Percentiles rank a stretch among this genome's conserved stretches.
phyloP scores from a whole-genome alignment of 2,113 vertebrate species.

The Scatophagus argus region DNA sequence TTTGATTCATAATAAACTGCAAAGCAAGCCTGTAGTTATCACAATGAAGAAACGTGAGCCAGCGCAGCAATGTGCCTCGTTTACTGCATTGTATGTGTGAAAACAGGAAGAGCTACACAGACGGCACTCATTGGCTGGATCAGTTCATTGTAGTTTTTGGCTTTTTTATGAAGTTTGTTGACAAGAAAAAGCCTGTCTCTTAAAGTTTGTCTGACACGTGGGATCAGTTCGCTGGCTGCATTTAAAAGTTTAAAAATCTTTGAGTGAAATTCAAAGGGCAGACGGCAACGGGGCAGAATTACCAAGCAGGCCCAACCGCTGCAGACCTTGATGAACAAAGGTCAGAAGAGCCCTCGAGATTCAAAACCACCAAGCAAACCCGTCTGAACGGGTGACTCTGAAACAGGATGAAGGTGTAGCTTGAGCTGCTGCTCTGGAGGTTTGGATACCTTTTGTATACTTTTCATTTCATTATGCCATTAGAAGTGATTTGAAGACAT shows the following conservation, averaged over 20 bases:
- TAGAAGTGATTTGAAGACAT: background rate
- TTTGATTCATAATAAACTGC: no score
- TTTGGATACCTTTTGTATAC: background rate
- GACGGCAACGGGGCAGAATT: background rate
- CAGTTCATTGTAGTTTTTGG: background rate
- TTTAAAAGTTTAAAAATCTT: no score
- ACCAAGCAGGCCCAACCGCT: background rate
- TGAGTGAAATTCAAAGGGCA: slow-evolving; percentile 23
- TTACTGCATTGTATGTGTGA: no score
- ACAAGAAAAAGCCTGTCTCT: background rate
- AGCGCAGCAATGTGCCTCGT: no score
- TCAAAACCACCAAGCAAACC: background rate
- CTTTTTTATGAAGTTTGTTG: no score
- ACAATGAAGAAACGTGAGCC: no score
- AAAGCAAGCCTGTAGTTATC: no score
- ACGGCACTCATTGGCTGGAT: background rate
- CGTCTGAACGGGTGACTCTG: background rate
- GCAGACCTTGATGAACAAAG: slow-evolving; percentile 2
- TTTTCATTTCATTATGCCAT: background rate
- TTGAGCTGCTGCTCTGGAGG: no score
- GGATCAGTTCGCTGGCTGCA: background rate
- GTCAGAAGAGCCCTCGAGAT: background rate
- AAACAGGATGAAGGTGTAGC: background rate
- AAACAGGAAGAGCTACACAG: no score
- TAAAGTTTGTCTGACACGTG: background rate